These are phyloP conservation scores for Epinotia ramella DNA, from an alignment of 2,888 invertebrate genomes.

Conservation along the genomic window DNA sequence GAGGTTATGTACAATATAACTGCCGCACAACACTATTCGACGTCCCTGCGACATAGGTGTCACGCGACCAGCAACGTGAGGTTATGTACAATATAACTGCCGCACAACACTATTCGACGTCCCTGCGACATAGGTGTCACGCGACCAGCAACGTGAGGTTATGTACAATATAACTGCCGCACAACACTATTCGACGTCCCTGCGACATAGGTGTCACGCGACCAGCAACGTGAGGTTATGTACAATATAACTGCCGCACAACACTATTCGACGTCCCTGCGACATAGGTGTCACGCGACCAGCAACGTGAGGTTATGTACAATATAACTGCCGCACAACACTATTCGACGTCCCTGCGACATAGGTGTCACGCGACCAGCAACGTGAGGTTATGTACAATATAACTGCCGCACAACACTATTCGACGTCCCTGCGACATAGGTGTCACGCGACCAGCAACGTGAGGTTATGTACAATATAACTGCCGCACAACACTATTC, in stretches of 20 bases:
- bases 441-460: background rate
- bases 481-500: background rate
- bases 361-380: background rate
- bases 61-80: background rate
- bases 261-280: background rate
- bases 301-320: conserved; percentile 6
- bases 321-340: background rate
- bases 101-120: background rate
- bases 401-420: background rate
- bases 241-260: background rate
- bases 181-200: background rate
- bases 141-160: background rate
- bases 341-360: background rate
- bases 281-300: background rate
- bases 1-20: conserved; percentile 13
- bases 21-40: background rate
- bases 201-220: background rate
- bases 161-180: conserved; percentile 2
- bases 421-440: background rate
- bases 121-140: background rate
- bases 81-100: conserved; percentile 9
- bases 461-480: conserved; percentile 16
- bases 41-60: background rate
- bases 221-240: background rate
- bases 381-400: conserved; percentile 17